Base-by-base conservation (phyloP, 2,888 invertebrate genomes). In the Acanthacorydalis orientalis region DNA sequence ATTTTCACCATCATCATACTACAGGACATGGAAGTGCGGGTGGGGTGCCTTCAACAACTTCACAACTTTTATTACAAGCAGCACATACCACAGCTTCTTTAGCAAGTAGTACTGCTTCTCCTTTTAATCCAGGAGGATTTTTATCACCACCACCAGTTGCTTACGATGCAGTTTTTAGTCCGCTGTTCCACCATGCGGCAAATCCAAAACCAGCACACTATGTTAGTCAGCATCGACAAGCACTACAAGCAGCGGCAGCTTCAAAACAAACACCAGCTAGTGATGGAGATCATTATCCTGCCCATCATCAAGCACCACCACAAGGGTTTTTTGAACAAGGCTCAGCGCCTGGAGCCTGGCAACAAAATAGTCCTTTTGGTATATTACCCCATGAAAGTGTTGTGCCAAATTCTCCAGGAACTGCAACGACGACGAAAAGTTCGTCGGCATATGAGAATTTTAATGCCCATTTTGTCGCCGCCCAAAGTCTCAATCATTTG, bases 91-190 rank as follows among this genome's bases (percentile, higher is more conserved):
- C 73, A 51, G 75, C 72, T 56, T 72, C 70, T 47, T 64, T 76
- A 64, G 77, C 77, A 54, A 69, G 71, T 53, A 70, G 76, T 50
- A 70, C 74, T 47, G 77, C 78, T 51, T 76, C 80, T 50, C 75
- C 77, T 1, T 78, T 78, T 59, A 78, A 77, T 60, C 78, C 82
- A 43, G 79, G 79, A 55, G 77, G 80, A 54, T 85, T 85, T 62
- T 68, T 86, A 40, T 78, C 84, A 43, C 80, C 83, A 43, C 78
- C 83, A 50, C 74, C 83, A 37, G 83, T 83, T 50, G 79, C 79
- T 56, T 88, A 87, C 65, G 87, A 87, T 63, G 75, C 81, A 55
- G 84, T 87, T 49, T 87, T 88, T 62, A 79, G 83, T 54, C 86
- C 87, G 51, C 67, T 87, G 52, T 86, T 87, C 66, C 86, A 86